phyloP scores from a whole-genome alignment of 2,888 invertebrate genomes.

The Cerastis leucographa region DNA sequence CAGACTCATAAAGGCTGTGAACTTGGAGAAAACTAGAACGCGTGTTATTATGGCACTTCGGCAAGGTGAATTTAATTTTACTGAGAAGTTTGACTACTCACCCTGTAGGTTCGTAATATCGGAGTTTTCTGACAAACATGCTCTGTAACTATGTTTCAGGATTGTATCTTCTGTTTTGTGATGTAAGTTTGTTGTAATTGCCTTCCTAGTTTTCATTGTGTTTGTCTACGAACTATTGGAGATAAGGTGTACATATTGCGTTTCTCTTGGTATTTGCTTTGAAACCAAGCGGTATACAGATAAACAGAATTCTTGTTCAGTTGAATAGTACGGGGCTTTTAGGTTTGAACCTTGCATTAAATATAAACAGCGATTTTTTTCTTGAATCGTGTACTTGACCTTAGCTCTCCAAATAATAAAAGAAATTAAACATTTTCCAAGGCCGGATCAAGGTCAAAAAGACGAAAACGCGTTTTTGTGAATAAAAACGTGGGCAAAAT shows the following conservation, averaged over 20 bases:
- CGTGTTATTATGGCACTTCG: slow-evolving; percentile 40
- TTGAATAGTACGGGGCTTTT: too few species aligned
- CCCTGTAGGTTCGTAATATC: slow-evolving; percentile 31
- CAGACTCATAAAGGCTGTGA: slow-evolving; percentile 67
- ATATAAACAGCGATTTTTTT: too few species aligned
- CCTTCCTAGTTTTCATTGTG: slow-evolving; percentile 33
- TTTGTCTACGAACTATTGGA: slow-evolving; percentile 22
- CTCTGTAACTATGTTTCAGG: slow-evolving; percentile 33
- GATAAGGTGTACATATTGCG: slow-evolving; percentile 30
- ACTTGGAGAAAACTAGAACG: slow-evolving; percentile 72
- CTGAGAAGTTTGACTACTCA: slow-evolving; percentile 59
- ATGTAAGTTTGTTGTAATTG: slow-evolving; percentile 49
- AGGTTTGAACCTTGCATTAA: too few species aligned
- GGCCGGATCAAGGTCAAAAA: too few species aligned
- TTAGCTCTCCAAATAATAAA: too few species aligned
- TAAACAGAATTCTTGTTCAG: slow-evolving; percentile 15
- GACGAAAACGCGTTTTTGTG: too few species aligned
- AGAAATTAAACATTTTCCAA: too few species aligned
- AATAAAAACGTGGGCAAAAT: too few species aligned
- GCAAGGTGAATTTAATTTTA: slow-evolving; percentile 63
- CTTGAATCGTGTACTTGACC: too few species aligned
- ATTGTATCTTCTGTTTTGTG: slow-evolving; percentile 31
- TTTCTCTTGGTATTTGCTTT: slow-evolving; percentile 29
- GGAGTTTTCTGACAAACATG: slow-evolving; percentile 44
- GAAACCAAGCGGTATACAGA: slow-evolving; percentile 4